Evolutionary conservation across 1,140 invertebrate species (phyloP).

Genomic region (Atta texana): DNA sequence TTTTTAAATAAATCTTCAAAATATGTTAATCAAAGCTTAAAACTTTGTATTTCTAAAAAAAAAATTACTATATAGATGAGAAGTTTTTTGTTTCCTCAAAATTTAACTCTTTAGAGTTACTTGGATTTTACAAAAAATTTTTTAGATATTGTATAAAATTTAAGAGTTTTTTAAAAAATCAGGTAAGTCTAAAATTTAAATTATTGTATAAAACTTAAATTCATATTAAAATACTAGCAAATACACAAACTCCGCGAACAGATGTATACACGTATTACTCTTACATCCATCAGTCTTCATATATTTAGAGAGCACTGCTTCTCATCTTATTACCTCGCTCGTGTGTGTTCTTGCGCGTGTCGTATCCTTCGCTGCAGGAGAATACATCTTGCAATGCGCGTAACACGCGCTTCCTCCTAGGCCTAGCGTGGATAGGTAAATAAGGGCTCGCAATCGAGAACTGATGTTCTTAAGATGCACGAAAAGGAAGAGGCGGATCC

Average conservation of each 20-base stretch:
- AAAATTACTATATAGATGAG: too few species aligned
- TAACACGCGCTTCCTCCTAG: constrained; percentile 29
- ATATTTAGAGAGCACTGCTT: neutral
- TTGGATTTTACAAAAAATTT: too few species aligned
- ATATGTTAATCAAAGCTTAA: too few species aligned
- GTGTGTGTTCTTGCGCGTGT: constrained; percentile 19
- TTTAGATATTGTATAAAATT: too few species aligned
- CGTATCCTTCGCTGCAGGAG: constrained; percentile 10
- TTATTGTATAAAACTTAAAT: neutral
- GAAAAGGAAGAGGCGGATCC: neutral
- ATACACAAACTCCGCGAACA: neutral
- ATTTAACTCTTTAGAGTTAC: too few species aligned
- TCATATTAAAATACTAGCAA: neutral
- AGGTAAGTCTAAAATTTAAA: neutral
- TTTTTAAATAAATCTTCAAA: too few species aligned
- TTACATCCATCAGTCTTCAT: neutral
- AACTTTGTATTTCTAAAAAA: too few species aligned
- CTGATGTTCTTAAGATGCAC: neutral
- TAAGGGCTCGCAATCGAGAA: neutral
- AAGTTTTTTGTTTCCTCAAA: too few species aligned
- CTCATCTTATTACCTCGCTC: constrained; percentile 19
- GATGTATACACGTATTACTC: neutral
- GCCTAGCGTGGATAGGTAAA: neutral
- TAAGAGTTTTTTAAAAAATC: too few species aligned
- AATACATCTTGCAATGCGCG: constrained; percentile 37